These are phyloP conservation scores for Mus caroli DNA, from an alignment of 2,797 vertebrate species.

Conservation along the genomic window DNA sequence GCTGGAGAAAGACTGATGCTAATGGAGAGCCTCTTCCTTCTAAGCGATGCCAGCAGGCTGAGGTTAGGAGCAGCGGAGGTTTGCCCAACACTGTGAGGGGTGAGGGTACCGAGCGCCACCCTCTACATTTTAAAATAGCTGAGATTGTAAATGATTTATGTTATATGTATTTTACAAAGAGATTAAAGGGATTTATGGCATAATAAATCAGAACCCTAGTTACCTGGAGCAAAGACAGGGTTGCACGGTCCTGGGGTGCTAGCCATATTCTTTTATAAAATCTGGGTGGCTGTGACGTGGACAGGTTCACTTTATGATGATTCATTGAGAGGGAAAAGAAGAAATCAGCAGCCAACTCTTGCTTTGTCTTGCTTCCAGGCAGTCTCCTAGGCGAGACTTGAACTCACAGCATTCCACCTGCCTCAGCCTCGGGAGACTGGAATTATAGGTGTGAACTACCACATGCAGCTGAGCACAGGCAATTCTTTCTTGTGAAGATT, in stretches of 20 bases:
- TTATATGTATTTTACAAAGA: conserved; percentile 21
- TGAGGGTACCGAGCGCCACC: no score
- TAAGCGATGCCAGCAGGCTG: not conserved
- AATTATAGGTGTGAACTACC: not conserved
- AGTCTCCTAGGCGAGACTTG: not conserved
- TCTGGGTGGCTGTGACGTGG: not conserved
- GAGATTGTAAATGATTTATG: not conserved
- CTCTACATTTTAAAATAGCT: not conserved
- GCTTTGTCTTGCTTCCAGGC: not conserved
- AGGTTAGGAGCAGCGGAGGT: no score
- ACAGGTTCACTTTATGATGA: conserved; percentile 4
- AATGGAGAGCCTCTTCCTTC: not conserved
- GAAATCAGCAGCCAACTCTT: not conserved
- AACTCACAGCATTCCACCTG: not conserved
- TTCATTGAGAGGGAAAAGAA: not conserved
- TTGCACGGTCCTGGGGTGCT: not conserved
- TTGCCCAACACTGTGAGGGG: no score
- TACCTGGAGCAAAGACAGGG: not conserved
- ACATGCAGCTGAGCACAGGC: not conserved
- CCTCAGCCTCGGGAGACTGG: not conserved
- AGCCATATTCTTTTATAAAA: not conserved
- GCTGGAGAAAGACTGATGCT: not conserved
- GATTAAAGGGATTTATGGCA: not conserved
- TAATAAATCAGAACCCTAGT: not conserved
- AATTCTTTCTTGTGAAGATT: not conserved